Evolutionary conservation across 2,113 vertebrate species (phyloP).

Genomic region (Calidris pygmaea): DNA sequence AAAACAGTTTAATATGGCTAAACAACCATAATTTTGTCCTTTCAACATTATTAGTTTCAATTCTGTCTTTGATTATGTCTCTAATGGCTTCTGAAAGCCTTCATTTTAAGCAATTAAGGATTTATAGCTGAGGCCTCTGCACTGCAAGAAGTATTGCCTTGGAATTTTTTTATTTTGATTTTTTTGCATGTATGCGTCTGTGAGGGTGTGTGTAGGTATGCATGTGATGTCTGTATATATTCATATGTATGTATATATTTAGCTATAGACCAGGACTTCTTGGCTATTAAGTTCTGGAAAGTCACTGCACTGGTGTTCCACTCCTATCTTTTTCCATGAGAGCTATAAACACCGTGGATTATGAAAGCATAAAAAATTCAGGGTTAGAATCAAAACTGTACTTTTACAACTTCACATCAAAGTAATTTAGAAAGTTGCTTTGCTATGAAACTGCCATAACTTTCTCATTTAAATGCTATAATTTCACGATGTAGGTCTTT

Average conservation of each 20-base stretch:
- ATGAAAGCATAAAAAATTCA: background rate
- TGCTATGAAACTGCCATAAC: background rate
- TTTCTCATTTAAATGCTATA: background rate
- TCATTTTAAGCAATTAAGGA: background rate
- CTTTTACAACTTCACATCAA: background rate
- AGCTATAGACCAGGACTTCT: background rate
- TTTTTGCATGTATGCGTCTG: background rate
- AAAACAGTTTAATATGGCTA: background rate
- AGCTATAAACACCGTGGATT: background rate
- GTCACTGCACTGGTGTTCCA: background rate
- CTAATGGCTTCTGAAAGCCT: background rate
- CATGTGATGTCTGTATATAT: background rate
- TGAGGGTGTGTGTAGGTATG: background rate
- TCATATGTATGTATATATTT: background rate
- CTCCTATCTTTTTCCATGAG: background rate
- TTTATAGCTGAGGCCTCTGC: background rate
- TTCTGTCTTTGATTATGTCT: background rate
- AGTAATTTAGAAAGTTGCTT: constrained; percentile 23
- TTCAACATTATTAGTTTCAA: background rate
- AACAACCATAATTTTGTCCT: background rate
- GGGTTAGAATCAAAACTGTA: background rate
- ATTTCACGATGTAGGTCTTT: background rate
- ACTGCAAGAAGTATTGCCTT: background rate
- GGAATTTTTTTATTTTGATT: background rate
- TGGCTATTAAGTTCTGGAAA: background rate